Percentiles rank a stretch among this genome's conserved stretches.
phyloP scores from a whole-genome alignment of 2,113 vertebrate species.

The Lipophrys pholis region DNA sequence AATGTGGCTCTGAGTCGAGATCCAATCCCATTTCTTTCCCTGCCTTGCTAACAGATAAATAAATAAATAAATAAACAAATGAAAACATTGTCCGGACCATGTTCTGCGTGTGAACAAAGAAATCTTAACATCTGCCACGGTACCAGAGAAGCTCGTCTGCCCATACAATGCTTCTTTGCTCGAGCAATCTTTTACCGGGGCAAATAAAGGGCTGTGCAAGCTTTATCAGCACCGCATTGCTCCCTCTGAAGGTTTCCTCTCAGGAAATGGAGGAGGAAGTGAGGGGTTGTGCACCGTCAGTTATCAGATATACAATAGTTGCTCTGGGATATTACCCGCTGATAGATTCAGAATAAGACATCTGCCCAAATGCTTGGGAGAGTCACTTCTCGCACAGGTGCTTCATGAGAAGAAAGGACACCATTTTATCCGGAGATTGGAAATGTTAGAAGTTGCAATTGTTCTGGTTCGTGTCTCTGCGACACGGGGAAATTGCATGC shows the following conservation, averaged over 20 bases:
- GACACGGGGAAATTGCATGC: conserved; percentile 39
- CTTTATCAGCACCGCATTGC: conserved; percentile 73
- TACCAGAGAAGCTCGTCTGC: conserved; percentile 38
- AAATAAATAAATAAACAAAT: no score
- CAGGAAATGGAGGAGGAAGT: conserved; percentile 77
- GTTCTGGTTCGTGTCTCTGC: conserved; percentile 44
- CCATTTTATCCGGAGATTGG: conserved; percentile 60
- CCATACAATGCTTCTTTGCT: conserved; percentile 58
- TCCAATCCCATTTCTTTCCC: conserved; percentile 28
- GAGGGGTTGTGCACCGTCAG: conserved; percentile 67
- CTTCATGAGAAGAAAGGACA: conserved; percentile 50
- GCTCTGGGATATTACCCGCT: conserved; percentile 75
- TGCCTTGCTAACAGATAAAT: background rate
- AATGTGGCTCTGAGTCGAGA: conserved; percentile 12
- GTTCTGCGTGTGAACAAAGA: conserved; percentile 32
- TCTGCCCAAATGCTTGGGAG: conserved; percentile 66
- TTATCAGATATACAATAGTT: conserved; percentile 77
- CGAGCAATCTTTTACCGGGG: conserved; percentile 67
- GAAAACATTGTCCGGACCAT: conserved; percentile 8
- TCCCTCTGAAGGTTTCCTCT: conserved; percentile 65
- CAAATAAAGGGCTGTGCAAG: conserved; percentile 70
- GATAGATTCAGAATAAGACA: conserved; percentile 78
- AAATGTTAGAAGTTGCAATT: conserved; percentile 53
- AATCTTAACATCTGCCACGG: conserved; percentile 39
- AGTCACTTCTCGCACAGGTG: conserved; percentile 56